Conservation (phyloP, 2,797 vertebrate genomes). For the Enteromius trimaculatus region DNA sequence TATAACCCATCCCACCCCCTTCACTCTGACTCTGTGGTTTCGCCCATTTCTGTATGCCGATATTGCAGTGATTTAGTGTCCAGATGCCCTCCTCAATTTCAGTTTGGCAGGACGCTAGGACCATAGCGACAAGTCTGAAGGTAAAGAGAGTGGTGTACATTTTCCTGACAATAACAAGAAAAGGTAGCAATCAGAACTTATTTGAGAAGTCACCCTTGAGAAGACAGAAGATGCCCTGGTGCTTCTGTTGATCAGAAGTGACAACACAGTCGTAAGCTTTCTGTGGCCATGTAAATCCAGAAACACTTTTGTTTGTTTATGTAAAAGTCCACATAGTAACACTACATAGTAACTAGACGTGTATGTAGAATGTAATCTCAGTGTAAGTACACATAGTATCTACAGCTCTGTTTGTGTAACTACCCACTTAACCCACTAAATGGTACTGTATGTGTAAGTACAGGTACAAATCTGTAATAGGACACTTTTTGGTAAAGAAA, state of each 20-base stretch:
- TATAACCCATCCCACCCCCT: slow-evolving; percentile 45
- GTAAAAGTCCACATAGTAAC: too few species aligned
- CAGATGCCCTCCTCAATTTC: slow-evolving; percentile 35
- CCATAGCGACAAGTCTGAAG: slow-evolving; percentile 34
- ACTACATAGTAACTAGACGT: too few species aligned
- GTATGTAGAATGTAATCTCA: too few species aligned
- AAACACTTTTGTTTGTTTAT: neutral
- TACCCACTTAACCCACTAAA: too few species aligned
- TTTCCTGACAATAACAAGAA: slow-evolving; percentile 46
- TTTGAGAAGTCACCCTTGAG: slow-evolving; percentile 51
- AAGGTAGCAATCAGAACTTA: slow-evolving; percentile 57
- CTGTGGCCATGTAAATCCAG: slow-evolving; percentile 13
- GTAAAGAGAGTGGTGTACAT: slow-evolving; percentile 42
- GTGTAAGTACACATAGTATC: too few species aligned
- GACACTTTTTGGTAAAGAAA: too few species aligned
- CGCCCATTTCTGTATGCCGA: slow-evolving; percentile 48
- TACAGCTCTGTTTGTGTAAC: too few species aligned
- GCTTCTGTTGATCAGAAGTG: slow-evolving; percentile 40
- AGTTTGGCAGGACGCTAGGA: slow-evolving; percentile 38
- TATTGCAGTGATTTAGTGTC: slow-evolving; percentile 58
- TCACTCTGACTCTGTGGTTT: slow-evolving; percentile 50
- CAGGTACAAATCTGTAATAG: too few species aligned
- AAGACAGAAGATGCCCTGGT: slow-evolving; percentile 24
- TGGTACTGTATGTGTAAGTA: too few species aligned
- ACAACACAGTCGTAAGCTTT: slow-evolving; percentile 21